Base-by-base conservation (phyloP, 37 sponge, comb jelly and placozoan genomes). In the Beroe ovata region DNA sequence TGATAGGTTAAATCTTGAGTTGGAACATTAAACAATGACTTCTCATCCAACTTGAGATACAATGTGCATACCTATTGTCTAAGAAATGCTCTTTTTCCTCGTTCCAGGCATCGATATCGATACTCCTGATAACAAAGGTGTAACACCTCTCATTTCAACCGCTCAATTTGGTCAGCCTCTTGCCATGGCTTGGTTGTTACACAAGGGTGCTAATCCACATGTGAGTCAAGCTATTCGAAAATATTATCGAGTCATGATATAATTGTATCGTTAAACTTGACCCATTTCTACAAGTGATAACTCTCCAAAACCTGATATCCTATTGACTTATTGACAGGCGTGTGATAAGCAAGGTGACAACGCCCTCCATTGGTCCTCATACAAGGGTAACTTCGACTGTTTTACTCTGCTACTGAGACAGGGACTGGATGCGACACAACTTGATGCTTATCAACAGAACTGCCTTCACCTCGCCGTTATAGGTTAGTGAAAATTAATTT, bases 271-370 rank as follows among this genome's bases (percentile, higher is more conserved):
- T n/a, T n/a, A n/a, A n/a, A n/a, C n/a, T n/a, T n/a, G n/a, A n/a
- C n/a, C n/a, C n/a, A n/a, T n/a, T n/a, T n/a, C n/a, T n/a, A n/a
- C n/a, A n/a, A n/a, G n/a, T n/a, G n/a, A n/a, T n/a, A n/a, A n/a
- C n/a, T n/a, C n/a, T n/a, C n/a, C n/a, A n/a, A n/a, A n/a, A n/a
- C n/a, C n/a, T n/a, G n/a, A n/a, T n/a, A n/a, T n/a, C n/a, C n/a
- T n/a, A n/a, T n/a, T n/a, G n/a, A n/a, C n/a, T n/a, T 58, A 58
- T 25, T 22, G 8, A 8, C 64, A 69, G 71, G 38, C 71, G 4
- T 69, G 71, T 69, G 71, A 69, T 25, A 69, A 69, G 71, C 71
- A 69, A 28, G 71, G 71, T 1, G 71, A 69, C 38, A 69, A 69
- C 20, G 38, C 71, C 25, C 71, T 69, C 19, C 71, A 69, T 20